Conservation (phyloP, 2,888 invertebrate species). For the Netelia inedita region DNA sequence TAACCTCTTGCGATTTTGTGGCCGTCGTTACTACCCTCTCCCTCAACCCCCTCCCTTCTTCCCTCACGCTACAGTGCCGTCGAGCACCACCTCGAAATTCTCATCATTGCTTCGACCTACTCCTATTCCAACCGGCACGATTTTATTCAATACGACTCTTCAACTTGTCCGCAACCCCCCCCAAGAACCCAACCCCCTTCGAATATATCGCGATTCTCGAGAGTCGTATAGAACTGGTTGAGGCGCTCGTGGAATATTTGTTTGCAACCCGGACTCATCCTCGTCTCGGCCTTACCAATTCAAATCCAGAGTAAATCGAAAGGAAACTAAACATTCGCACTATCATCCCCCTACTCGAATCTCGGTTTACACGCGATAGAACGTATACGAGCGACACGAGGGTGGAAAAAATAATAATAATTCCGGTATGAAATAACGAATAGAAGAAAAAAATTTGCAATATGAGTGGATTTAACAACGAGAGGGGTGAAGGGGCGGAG, state of each 20-base stretch:
- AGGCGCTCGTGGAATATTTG: too few relatives aligned
- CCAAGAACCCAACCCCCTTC: neutral
- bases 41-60: neutral
- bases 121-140: constrained; percentile 6
- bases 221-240: neutral
- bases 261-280: too few relatives aligned
- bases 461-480: neutral
- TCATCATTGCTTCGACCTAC: constrained; percentile 5
- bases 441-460: neutral
- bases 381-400: neutral
- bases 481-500: neutral
- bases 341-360: too few relatives aligned
- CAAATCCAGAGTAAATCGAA: neutral
- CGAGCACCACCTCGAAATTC: neutral
- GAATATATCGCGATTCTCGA: constrained; percentile 12
- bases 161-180: neutral
- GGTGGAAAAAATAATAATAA: neutral
- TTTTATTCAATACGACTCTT: constrained; percentile 8
- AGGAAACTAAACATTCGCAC: too few relatives aligned
- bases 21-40: constrained; percentile 19
- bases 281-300: neutral
- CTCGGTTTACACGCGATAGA: neutral
- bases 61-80: neutral
- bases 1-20: constrained; percentile 29
- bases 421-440: neutral